Evolutionary conservation across 2,113 vertebrate species (phyloP).

Genomic region (Malurus elegans): DNA sequence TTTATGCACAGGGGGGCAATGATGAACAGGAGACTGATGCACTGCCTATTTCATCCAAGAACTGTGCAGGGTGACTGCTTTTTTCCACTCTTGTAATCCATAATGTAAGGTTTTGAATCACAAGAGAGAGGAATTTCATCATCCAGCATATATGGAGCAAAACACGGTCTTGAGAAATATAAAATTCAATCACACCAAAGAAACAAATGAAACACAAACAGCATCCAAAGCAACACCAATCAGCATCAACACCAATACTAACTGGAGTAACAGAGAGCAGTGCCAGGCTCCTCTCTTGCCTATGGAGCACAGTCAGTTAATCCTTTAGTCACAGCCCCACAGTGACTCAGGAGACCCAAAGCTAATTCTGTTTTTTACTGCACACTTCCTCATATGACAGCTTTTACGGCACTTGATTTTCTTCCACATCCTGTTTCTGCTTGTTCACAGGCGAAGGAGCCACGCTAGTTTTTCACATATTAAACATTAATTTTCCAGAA

Average conservation of each 20-base stretch:
- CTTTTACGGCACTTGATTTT: neutral
- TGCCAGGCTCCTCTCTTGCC: neutral
- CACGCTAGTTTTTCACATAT: rapidly evolving
- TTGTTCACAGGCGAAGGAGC: neutral
- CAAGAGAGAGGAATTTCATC: neutral
- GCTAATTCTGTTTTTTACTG: neutral
- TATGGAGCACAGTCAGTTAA: neutral
- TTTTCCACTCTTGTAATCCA: neutral
- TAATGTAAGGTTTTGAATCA: neutral
- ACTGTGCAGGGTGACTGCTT: neutral
- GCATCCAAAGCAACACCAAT: neutral
- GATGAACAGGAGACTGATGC: neutral
- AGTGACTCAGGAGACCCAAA: neutral
- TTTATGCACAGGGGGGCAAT: neutral
- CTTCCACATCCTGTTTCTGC: neutral
- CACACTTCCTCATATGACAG: neutral
- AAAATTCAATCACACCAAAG: neutral
- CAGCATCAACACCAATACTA: too few species aligned
- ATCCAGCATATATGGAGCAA: neutral
- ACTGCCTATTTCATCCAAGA: neutral
- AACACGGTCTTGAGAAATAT: neutral
- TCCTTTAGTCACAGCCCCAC: neutral
- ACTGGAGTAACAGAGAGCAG: neutral
- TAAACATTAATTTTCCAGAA: neutral
- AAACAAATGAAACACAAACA: neutral